Evolutionary conservation across 2,888 invertebrate species (phyloP).

Genomic region (Monoplex corrugatus): DNA sequence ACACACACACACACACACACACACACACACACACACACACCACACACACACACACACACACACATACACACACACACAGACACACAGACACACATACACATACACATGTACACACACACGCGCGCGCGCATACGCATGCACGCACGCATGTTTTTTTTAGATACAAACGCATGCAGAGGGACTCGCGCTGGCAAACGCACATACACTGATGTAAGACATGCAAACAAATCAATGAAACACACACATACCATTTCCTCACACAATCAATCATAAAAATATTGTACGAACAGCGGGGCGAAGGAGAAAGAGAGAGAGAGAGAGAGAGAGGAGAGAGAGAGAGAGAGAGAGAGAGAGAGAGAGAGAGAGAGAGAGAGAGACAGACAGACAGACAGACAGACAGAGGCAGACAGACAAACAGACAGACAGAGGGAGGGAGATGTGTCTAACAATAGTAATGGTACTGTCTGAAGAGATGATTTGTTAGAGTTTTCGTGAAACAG

Average conservation of each 20-base stretch:
- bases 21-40: neutral
- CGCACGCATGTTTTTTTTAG: neutral
- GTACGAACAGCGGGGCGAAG: neutral
- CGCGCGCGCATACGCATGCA: neutral
- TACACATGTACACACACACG: neutral
- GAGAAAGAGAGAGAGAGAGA: neutral
- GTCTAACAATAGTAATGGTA: no score
- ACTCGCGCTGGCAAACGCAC: neutral
- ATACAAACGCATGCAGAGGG: neutral
- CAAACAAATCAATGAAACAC: neutral
- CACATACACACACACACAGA: neutral
- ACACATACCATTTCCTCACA: no score
- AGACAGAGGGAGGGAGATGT: neutral
- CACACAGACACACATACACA: neutral
- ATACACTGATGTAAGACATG: neutral
- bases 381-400: no score
- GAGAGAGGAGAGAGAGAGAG: conserved; percentile 13
- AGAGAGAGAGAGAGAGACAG: no score
- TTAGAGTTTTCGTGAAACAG: no score
- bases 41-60: neutral
- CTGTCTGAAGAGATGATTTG: no score
- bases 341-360: conserved; percentile 13
- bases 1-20: conserved; percentile 16
- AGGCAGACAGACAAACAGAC: no score
- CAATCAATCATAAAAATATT: no score